Evolutionary conservation across 2,797 vertebrate species (phyloP), one percentile per base, ranked within the genome.

Genomic region (Mormyrus proboscirostris): DNA sequence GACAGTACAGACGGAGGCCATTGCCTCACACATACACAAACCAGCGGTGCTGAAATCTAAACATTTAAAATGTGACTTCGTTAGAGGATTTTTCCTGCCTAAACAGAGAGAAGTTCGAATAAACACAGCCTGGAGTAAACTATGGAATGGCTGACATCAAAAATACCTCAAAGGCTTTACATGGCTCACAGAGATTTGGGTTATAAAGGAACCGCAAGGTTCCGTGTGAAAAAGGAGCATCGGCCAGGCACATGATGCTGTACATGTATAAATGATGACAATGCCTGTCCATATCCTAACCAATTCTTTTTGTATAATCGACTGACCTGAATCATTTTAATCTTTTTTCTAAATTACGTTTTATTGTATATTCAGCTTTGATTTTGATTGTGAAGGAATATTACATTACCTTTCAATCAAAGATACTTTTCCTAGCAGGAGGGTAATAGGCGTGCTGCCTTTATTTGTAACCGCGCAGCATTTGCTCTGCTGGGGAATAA

Each of bases 61-160:
- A 95, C 93, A 95, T 93, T 93, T 93, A 91, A 89, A 93, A 86
- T 88, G 91, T 0, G 33, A 89, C 92, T 91, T 91, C 91, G 59
- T 33, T 86, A 86, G 55, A 88, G 90, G 89, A 93, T 90, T 90
- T 89, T 91, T 83, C 29, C 82, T 76, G 86, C 87, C n/a, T 89
- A 92, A 93, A 93, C 93, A 94, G 38, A 90, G 73, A 9, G 85
- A 88, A 90, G 90, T 90, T 90, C 88, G 90, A 89, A 87, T 92
- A 93, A 94, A 94, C 92, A 94, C 51, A 87, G 62, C 10, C 4
- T 22, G 33, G 51, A 51, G 9, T 50, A 47, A 62, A 82, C 88
- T 79, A 38, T 14, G 10, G 29, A 50, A 79, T 14, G 89, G 89
- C 41, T 6, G 16, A 89, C 47, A 12, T 29, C 14, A 57, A 19